Evolutionary conservation across 2,888 invertebrate genomes (phyloP), one percentile per base, ranked within the genome.

Genomic region (Adineta ricciae): DNA sequence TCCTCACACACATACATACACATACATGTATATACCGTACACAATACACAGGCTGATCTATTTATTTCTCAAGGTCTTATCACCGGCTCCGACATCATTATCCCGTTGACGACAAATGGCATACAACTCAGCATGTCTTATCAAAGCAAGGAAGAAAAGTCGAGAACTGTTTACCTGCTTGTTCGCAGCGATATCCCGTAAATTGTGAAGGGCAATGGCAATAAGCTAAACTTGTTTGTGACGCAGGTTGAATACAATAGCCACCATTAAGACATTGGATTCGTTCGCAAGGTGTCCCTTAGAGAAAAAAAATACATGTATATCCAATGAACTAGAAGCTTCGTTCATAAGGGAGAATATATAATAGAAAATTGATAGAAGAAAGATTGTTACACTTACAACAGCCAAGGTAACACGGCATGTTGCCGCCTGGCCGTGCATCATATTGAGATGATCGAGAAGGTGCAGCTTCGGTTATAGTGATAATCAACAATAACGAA

Each of bases 261-360:
- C 78, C 78, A 41, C 78, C 78, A 78, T 78, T 78, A 41, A 41
- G 78, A 78, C 78, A 78, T n/a, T 41, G 24, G 41, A 78, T n/a
- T n/a, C 24, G 38, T 78, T 38, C 78, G 24, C 78, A 78, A n/a
- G 78, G 78, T 24, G 78, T 36, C 64, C 64, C 78, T 78, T 36
- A 78, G n/a, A 16, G 46, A 46, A 41, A 41, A 32, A 41, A 78
- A 78, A 64, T 64, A 64, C 19, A 32, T 36, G 2, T 32, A 32
- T 32, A 32, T 32, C 32, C 32, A 56, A 64, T 64, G 64, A 64
- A 36, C 64, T 32, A 19, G 1, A 64, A 2, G 0, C 32, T 16
- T 32, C 19, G 32, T 64, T 64, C 64, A 27, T 64, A 27, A 46
- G 1, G 11, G 19, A 19, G 19, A 64, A 27, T 27, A 27, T 8